Evolutionary conservation across 2,113 vertebrate species (phyloP).

Genomic region (Columbina picui): DNA sequence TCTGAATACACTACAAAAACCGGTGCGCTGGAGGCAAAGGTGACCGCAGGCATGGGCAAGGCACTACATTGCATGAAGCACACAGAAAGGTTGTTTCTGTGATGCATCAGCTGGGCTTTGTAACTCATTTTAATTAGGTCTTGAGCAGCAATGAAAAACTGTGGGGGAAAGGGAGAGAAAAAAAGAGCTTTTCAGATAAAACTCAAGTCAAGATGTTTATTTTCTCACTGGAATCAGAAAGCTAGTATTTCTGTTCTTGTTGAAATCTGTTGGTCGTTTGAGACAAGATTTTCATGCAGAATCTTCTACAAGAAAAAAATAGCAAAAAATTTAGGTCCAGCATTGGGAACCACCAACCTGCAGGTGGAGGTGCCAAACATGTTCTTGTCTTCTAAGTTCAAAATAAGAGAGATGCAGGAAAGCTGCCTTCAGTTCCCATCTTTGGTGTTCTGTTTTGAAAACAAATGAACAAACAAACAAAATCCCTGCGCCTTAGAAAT

Average conservation of each 20-base stretch:
- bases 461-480: not conserved
- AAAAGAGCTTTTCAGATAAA: not conserved
- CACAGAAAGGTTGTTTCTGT: not conserved
- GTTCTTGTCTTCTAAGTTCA: not conserved
- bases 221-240: not conserved
- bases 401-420: not conserved
- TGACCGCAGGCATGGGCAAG: not conserved
- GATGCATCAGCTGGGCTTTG: not conserved
- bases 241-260: not conserved
- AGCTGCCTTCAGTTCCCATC: not conserved
- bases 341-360: accelerated
- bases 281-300: not conserved
- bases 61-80: not conserved
- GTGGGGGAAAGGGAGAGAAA: not conserved
- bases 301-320: not conserved
- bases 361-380: not conserved
- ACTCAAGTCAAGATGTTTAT: accelerated
- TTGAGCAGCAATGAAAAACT: not conserved
- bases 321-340: not conserved
- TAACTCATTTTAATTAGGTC: not conserved
- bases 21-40: not conserved
- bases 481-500: not conserved
- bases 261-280: not conserved
- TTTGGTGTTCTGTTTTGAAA: not conserved
- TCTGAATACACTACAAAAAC: too few species aligned